These are phyloP conservation scores for Nycticryphes semicollaris DNA, from an alignment of 2,113 vertebrate genomes.

Conservation along the genomic window DNA sequence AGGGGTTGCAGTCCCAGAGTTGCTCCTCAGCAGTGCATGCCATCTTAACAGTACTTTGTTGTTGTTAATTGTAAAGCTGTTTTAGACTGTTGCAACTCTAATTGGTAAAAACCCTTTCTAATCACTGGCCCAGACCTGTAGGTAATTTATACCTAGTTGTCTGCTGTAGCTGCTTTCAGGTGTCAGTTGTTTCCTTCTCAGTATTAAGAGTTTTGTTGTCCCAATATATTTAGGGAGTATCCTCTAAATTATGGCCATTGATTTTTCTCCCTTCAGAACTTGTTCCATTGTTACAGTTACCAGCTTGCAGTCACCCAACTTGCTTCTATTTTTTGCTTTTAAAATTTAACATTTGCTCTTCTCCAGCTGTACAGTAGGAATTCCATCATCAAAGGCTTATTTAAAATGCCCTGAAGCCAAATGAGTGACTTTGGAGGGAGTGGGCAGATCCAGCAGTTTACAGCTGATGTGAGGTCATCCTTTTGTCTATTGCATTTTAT, in stretches of 20 bases:
- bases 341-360: not conserved
- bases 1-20: not conserved
- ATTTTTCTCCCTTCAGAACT: not conserved
- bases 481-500: not conserved
- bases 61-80: not conserved
- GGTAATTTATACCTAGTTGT: not conserved
- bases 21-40: fast-evolving
- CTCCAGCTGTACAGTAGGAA: not conserved
- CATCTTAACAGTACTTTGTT: not conserved
- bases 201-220: not conserved
- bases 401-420: constrained; percentile 18
- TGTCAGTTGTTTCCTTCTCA: not conserved
- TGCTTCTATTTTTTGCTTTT: not conserved
- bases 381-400: constrained; percentile 21
- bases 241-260: not conserved
- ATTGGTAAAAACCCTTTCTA: not conserved
- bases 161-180: not conserved
- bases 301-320: not conserved
- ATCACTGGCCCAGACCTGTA: not conserved
- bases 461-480: not conserved
- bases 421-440: constrained; percentile 7
- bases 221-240: not conserved
- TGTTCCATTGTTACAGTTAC: not conserved
- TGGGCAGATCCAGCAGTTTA: constrained; percentile 19
- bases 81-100: not conserved